These are phyloP conservation scores for Lacerta agilis DNA, from an alignment of 2,797 vertebrate genomes.

Conservation along the genomic window DNA sequence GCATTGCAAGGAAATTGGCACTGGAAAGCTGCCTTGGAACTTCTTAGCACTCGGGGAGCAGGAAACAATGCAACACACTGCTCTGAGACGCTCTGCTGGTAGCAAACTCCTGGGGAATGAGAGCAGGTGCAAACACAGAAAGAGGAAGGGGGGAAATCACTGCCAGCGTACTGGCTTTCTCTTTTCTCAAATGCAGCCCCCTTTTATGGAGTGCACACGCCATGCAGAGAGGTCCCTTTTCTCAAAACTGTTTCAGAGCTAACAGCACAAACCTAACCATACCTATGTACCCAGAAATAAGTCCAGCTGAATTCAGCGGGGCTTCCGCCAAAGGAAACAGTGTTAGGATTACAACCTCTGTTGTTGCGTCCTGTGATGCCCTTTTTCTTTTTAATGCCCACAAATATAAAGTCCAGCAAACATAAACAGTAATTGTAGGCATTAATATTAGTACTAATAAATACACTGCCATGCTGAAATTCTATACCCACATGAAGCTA, in stretches of 20 bases:
- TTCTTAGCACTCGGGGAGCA: neutral
- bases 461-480: neutral
- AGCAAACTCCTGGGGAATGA: neutral
- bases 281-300: neutral
- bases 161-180: neutral
- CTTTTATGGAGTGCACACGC: neutral
- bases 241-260: neutral
- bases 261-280: too few relatives aligned
- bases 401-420: neutral
- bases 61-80: neutral
- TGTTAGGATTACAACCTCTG: neutral
- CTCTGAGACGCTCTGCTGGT: neutral
- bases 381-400: neutral
- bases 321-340: too few relatives aligned
- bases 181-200: neutral
- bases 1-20: neutral
- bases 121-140: conserved; percentile 12
- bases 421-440: neutral
- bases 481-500: neutral
- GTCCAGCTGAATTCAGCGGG: too few relatives aligned
- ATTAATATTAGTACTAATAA: conserved; percentile 21
- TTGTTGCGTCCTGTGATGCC: neutral
- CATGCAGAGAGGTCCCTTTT: neutral
- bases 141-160: conserved; percentile 1
- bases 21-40: neutral